phyloP scores from a whole-genome alignment of 2,113 vertebrate genomes.

The Antechinus flavipes region DNA sequence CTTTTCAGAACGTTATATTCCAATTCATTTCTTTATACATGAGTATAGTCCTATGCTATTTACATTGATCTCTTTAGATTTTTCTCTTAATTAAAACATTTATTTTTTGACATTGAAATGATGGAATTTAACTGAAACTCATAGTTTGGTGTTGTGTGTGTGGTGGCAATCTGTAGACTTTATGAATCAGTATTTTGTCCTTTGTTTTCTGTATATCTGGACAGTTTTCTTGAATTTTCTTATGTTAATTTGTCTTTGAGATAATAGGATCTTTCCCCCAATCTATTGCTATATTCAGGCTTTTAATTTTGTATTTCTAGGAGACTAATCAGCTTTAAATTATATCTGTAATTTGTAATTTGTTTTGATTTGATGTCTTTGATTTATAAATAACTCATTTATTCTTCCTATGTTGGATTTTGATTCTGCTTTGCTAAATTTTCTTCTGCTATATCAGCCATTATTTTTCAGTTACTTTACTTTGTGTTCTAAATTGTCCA shows the following conservation, averaged over 20 bases:
- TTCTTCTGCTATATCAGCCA: neutral
- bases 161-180: neutral
- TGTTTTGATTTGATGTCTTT: neutral
- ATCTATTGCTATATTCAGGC: neutral
- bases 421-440: neutral
- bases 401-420: neutral
- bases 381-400: neutral
- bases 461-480: neutral
- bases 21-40: neutral
- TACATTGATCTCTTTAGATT: neutral
- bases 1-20: neutral
- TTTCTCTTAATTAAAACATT: neutral
- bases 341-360: neutral
- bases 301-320: neutral
- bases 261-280: neutral
- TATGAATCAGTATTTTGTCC: neutral
- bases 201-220: neutral
- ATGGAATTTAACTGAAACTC: neutral
- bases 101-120: neutral
- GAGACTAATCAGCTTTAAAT: neutral
- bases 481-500: neutral
- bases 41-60: neutral
- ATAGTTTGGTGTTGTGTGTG: neutral
- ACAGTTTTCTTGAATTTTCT: neutral
- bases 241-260: neutral